These are phyloP conservation scores for Lophotriccus pileatus DNA, from an alignment of 2,797 vertebrate species.

Conservation along the genomic window DNA sequence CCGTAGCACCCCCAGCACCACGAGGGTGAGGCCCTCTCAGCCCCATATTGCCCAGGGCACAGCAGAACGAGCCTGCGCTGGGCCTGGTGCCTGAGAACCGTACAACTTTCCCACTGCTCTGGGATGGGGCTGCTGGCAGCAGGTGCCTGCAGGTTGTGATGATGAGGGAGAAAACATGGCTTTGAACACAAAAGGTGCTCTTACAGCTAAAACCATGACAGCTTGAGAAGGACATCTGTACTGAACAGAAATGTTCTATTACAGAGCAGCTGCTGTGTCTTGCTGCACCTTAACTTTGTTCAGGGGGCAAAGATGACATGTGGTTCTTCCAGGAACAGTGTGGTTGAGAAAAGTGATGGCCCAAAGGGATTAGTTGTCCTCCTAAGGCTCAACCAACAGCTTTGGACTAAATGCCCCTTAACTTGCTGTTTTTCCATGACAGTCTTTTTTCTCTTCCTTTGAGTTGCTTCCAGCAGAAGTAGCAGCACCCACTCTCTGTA, in stretches of 20 bases:
- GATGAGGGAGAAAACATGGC: background rate
- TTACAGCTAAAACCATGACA: background rate
- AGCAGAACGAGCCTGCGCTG: fast-evolving
- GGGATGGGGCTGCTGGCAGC: background rate
- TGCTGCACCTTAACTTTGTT: background rate
- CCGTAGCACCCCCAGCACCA: background rate
- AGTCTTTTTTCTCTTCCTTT: background rate
- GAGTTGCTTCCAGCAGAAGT: background rate
- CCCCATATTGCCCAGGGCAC: background rate
- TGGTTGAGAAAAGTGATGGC: background rate
- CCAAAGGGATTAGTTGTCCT: background rate
- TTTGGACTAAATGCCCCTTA: background rate
- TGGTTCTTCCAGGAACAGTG: background rate
- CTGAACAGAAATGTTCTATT: background rate
- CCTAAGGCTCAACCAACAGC: background rate
- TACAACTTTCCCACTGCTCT: background rate
- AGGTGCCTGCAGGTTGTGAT: background rate
- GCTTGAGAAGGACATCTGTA: background rate
- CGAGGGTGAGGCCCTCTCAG: background rate
- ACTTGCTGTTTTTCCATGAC: background rate
- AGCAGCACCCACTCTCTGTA: background rate
- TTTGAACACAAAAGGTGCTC: background rate
- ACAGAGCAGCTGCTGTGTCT: background rate
- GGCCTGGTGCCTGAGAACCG: too few relatives aligned
- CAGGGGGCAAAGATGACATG: too few relatives aligned